Evolutionary conservation across 2,888 invertebrate genomes (phyloP), one percentile per base, ranked within the genome.

Genomic region (Carterocephalus palaemon): DNA sequence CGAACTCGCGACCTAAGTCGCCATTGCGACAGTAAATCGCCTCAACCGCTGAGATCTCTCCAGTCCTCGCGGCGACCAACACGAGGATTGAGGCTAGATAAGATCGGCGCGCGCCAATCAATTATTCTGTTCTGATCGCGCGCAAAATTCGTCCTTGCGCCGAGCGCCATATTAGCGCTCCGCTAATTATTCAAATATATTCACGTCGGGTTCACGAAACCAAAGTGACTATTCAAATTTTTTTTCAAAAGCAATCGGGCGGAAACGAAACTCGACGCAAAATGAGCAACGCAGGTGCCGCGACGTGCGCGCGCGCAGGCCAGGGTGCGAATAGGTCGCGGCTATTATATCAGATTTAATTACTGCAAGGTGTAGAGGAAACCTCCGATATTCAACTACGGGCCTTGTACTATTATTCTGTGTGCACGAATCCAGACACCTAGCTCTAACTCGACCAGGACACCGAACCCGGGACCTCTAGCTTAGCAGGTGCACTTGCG

Each of bases 121-220:
- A 69, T 64, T 64, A 64, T 74, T 67, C 75, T 70, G 74, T 75
- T 74, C 73, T 62, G 60, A 60, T 57, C 62, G 63, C 47, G 83
- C 80, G 78, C 78, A 72, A 82, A 81, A 74, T 71, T 79, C 80
- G 84, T 80, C 83, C 83, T 83, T 82, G 83, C 69, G 47, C 58
- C 63, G 62, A 54, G 56, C 67, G 62, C 69, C 73, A 62, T 60
- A 62, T 69, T 72, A 70, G 67, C 60, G 59, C 59, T n/a, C 59
- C 57, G 59, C 63, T 80, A 76, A 83, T 83, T 79, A 75, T 84
- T 80, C 67, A 73, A 82, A 83, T 81, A 57, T 79, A 83, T 82
- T 75, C 81, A 64, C 61, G 53, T 56, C 60, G 67, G 59, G 69
- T 65, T 70, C 73, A 73, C 75, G 49, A 54, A 76, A 78, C 77